These are phyloP conservation scores for Heliopora coerulea DNA, from an alignment of 92 coral and sea anemone species.

Conservation along the genomic window DNA sequence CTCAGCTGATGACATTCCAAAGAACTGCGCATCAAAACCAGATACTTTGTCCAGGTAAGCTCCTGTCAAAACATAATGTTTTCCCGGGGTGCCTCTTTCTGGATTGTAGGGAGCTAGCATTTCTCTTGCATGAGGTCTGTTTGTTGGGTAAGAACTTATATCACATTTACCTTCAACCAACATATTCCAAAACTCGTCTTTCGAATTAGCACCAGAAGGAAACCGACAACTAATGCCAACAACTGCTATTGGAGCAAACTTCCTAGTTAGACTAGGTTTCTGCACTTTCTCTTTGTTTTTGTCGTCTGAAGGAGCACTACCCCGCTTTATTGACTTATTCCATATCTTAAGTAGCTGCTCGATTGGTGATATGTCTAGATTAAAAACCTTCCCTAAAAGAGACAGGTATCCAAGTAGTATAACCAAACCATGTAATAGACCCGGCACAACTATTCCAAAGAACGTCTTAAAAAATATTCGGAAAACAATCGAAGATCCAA, in stretches of 20 bases:
- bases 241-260: constrained; percentile 29
- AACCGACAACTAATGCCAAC: constrained; percentile 59
- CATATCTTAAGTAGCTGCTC: constrained; percentile 1
- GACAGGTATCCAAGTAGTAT: constrained; percentile 41
- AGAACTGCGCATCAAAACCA: constrained; percentile 52
- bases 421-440: constrained; percentile 44
- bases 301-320: background rate
- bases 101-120: constrained; percentile 36
- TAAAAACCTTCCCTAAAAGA: constrained; percentile 39
- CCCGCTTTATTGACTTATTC: constrained; percentile 1
- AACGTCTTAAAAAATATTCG: constrained; percentile 46
- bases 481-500: constrained; percentile 43
- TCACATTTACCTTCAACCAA: constrained; percentile 47
- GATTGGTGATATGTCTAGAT: constrained; percentile 4
- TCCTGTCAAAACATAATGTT: constrained; percentile 50
- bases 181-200: constrained; percentile 59
- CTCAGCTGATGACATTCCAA: constrained; percentile 55
- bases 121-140: constrained; percentile 35
- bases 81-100: constrained; percentile 46
- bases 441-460: constrained; percentile 35
- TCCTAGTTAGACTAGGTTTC: background rate
- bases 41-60: constrained; percentile 44
- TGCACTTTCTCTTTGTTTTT: background rate
- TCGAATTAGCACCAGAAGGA: constrained; percentile 46
- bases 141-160: constrained; percentile 40